phyloP scores from a whole-genome alignment of 2,888 invertebrate species.

The Brenthis ino region DNA sequence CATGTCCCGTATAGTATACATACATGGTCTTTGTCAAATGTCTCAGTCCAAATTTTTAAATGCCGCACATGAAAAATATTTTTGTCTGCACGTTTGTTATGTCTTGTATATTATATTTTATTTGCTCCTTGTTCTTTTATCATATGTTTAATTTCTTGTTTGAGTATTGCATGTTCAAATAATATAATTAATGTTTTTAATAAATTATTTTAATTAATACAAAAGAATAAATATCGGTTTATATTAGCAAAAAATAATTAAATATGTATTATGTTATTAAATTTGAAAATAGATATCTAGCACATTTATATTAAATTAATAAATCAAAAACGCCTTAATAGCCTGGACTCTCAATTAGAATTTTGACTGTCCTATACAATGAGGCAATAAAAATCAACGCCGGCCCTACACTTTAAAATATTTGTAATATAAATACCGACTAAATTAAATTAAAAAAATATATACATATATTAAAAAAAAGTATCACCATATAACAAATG shows the following conservation, averaged over 20 bases:
- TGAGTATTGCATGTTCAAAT: slow-evolving; percentile 63
- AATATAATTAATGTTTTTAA: slow-evolving; percentile 18
- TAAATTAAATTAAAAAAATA: too few species aligned
- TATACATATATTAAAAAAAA: too few species aligned
- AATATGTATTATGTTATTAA: too few species aligned
- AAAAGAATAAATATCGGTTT: slow-evolving; percentile 1
- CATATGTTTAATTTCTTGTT: slow-evolving; percentile 68
- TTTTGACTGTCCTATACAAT: slow-evolving; percentile 54
- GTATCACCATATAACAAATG: not conserved
- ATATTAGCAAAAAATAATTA: not conserved
- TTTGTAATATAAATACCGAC: too few species aligned
- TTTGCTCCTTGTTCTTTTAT: slow-evolving; percentile 49
- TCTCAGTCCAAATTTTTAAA: not conserved
- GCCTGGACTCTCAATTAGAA: slow-evolving; percentile 56
- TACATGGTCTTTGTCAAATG: not conserved
- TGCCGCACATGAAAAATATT: slow-evolving; percentile 6
- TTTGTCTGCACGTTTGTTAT: slow-evolving; percentile 23
- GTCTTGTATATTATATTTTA: slow-evolving; percentile 30
- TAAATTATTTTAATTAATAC: slow-evolving; percentile 7
- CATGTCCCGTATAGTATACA: slow-evolving; percentile 16
- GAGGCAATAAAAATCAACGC: slow-evolving; percentile 51
- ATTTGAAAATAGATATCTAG: not conserved
- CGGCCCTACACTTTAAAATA: slow-evolving; percentile 23
- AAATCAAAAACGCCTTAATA: slow-evolving; percentile 54
- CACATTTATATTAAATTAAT: not conserved